Evolutionary conservation across 2,113 vertebrate genomes (phyloP).

Genomic region (Muscicapa adusta): DNA sequence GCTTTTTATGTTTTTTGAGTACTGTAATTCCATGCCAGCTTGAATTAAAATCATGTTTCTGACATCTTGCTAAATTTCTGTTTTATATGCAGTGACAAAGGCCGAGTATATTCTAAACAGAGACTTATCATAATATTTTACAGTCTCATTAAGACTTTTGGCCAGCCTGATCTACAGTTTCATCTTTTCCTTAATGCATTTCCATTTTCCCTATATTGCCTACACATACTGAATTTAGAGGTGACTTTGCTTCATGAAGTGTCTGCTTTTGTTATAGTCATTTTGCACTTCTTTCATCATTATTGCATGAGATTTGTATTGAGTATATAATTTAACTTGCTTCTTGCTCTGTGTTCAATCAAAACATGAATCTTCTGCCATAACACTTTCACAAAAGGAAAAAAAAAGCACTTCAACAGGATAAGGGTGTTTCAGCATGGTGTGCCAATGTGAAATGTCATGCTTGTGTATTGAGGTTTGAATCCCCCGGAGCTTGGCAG

Average conservation of each 20-base stretch:
- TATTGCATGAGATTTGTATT: conserved; percentile 21
- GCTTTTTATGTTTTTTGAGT: neutral
- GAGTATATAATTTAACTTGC: conserved; percentile 22
- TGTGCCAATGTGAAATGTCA: neutral
- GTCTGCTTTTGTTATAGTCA: conserved; percentile 38
- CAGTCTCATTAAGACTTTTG: conserved; percentile 55
- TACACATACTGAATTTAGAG: conserved; percentile 37
- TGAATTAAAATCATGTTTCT: conserved; percentile 20
- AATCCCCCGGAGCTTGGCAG: neutral
- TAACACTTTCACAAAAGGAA: neutral
- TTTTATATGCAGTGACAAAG: neutral
- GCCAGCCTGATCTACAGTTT: conserved; percentile 47
- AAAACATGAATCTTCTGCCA: neutral
- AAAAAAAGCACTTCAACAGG: neutral
- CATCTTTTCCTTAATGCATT: conserved; percentile 52
- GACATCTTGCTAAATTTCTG: neutral
- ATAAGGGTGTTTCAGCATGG: neutral
- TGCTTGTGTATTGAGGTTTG: neutral
- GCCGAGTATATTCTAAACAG: conserved; percentile 17
- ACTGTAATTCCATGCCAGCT: neutral
- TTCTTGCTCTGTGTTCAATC: neutral
- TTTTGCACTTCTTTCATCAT: conserved; percentile 62
- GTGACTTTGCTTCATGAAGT: conserved; percentile 42
- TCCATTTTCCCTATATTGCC: conserved; percentile 41
- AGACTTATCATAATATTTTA: conserved; percentile 61